phyloP scores from a whole-genome alignment of 2,113 vertebrate genomes.

The Oncorhynchus kisutch region DNA sequence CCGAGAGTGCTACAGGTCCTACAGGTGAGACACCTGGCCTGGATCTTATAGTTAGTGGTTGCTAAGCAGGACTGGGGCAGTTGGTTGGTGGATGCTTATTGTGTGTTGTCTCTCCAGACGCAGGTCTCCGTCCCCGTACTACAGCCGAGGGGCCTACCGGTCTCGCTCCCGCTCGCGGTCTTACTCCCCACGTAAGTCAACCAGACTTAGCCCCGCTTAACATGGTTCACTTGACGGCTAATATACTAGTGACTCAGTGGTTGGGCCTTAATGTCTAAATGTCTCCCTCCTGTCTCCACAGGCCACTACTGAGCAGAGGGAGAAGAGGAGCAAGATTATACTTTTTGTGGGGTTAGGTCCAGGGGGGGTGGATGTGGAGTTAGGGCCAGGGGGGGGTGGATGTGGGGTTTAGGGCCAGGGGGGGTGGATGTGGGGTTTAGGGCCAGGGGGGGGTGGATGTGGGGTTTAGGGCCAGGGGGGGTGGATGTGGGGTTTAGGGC shows the following conservation, averaged over 20 bases:
- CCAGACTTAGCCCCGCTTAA: neutral
- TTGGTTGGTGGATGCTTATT: neutral
- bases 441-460: neutral
- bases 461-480: neutral
- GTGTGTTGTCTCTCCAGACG: slow-evolving; percentile 72
- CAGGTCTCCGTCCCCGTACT: slow-evolving; percentile 92
- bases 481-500: neutral
- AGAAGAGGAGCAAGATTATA: neutral
- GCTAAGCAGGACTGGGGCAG: no score
- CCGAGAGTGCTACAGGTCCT: slow-evolving; percentile 89
- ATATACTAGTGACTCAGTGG: no score
- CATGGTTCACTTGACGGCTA: neutral
- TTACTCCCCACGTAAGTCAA: slow-evolving; percentile 91
- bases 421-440: neutral
- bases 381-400: no score
- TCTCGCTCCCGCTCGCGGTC: slow-evolving; percentile 92
- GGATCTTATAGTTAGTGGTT: neutral
- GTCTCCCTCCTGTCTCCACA: neutral
- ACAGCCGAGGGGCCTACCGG: slow-evolving; percentile 89
- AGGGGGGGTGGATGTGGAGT: neutral
- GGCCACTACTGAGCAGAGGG: neutral
- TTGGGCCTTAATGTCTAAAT: neutral
- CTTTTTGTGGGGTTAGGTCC: neutral
- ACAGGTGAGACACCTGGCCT: slow-evolving; percentile 74
- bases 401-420: no score